Percentiles rank a stretch among this genome's conserved stretches.
phyloP scores from a whole-genome alignment of 2,888 invertebrate genomes.

The Monochamus alternatus region DNA sequence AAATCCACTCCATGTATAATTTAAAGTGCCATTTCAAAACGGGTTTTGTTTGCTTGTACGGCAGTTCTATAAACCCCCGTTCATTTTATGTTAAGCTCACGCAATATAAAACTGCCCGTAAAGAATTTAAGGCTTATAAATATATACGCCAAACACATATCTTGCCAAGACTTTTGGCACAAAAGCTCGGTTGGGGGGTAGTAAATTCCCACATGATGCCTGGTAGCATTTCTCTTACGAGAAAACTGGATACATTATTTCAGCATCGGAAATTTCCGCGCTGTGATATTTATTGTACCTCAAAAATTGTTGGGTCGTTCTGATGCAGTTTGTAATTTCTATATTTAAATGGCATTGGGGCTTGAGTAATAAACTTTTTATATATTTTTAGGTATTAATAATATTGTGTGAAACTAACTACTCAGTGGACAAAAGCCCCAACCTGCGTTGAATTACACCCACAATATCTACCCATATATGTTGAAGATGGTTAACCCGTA shows the following conservation, averaged over 20 bases:
- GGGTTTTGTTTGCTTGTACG: too few species aligned
- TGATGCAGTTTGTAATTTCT: too few species aligned
- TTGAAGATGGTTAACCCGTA: too few species aligned
- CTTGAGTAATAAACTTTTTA: too few species aligned
- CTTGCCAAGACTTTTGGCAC: slow-evolving; percentile 4
- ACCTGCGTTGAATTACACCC: too few species aligned
- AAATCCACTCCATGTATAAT: too few species aligned
- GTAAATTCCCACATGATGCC: background rate
- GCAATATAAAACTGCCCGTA: background rate
- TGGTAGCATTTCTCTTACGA: background rate
- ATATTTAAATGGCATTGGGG: too few species aligned
- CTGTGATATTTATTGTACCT: background rate
- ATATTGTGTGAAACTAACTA: too few species aligned
- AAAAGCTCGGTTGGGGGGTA: background rate
- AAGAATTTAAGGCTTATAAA: background rate
- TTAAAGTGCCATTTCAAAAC: too few species aligned
- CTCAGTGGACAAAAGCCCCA: too few species aligned
- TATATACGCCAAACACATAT: background rate
- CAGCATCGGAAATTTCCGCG: background rate
- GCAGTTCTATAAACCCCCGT: background rate
- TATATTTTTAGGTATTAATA: too few species aligned
- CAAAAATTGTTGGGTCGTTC: background rate
- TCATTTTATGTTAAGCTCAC: background rate
- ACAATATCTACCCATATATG: too few species aligned
- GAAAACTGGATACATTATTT: background rate